phyloP scores from a whole-genome alignment of 2,888 invertebrate genomes.

The Aporophyla lueneburgensis region DNA sequence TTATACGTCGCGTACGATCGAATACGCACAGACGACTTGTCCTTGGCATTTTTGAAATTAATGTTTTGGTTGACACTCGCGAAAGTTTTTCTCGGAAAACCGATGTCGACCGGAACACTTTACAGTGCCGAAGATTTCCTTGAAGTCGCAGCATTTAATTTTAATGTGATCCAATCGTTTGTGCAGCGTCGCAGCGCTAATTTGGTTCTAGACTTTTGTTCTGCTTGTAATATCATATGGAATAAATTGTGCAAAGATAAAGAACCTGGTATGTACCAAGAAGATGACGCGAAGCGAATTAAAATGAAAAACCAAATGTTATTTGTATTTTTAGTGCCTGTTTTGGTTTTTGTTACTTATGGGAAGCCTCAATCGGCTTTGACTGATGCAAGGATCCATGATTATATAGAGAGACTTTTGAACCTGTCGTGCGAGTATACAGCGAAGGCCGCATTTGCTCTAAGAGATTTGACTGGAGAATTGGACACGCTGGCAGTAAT shows the following conservation, averaged over 20 bases:
- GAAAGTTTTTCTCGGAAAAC: slow-evolving; percentile 80
- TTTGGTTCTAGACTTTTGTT: slow-evolving; percentile 81
- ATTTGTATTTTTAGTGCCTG: slow-evolving; percentile 92
- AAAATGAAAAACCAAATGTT: slow-evolving; percentile 91
- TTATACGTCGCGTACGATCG: slow-evolving; percentile 82
- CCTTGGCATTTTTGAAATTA: slow-evolving; percentile 87
- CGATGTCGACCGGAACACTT: slow-evolving; percentile 76
- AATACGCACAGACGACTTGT: slow-evolving; percentile 85
- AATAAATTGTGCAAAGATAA: slow-evolving; percentile 74
- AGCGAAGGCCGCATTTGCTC: slow-evolving; percentile 90
- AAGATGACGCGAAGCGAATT: slow-evolving; percentile 70
- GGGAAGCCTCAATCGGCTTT: slow-evolving; percentile 64
- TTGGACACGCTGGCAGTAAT: slow-evolving; percentile 84
- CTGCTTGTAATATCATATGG: slow-evolving; percentile 80
- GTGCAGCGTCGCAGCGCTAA: slow-evolving; percentile 77
- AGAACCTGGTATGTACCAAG: slow-evolving; percentile 65
- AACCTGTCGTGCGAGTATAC: slow-evolving; percentile 92
- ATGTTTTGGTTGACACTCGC: slow-evolving; percentile 84
- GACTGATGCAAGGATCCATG: slow-evolving; percentile 90
- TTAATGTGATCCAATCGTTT: slow-evolving; percentile 79
- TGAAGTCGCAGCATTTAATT: slow-evolving; percentile 79
- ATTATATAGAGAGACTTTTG: slow-evolving; percentile 91
- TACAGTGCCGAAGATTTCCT: slow-evolving; percentile 80
- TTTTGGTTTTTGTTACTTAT: slow-evolving; percentile 83
- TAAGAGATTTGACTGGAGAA: slow-evolving; percentile 90